A percentile compares a stretch with the other conserved stretches of the same genome.
phyloP scores from a whole-genome alignment of 2,888 invertebrate genomes.

The Nemotelus nigrinus region DNA sequence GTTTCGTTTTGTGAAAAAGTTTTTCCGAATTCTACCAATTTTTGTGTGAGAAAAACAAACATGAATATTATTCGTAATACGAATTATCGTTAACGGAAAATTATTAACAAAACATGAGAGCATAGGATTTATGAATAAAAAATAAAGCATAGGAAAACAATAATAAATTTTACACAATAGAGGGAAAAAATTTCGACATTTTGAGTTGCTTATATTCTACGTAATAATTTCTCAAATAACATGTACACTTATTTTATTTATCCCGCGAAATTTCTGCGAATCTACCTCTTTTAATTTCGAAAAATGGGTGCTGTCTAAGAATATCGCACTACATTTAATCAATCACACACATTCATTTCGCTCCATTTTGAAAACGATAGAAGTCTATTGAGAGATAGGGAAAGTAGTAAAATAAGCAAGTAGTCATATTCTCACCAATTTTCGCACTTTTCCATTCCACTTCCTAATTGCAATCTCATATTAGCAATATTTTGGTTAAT shows the following conservation, averaged over 20 bases:
- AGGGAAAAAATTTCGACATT: slow-evolving; percentile 3
- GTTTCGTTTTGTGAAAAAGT: too few relatives aligned
- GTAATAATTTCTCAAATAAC: not conserved
- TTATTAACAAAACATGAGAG: not conserved
- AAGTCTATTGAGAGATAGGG: not conserved
- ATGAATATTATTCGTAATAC: slow-evolving; percentile 1
- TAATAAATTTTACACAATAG: not conserved
- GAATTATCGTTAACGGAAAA: slow-evolving; percentile 4
- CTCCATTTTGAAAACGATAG: not conserved
- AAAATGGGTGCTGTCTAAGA: too few relatives aligned
- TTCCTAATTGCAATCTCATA: not conserved
- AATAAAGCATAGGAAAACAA: not conserved
- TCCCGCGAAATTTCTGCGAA: not conserved
- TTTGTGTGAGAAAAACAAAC: too few relatives aligned
- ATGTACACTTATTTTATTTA: slow-evolving; percentile 3
- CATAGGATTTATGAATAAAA: too few relatives aligned
- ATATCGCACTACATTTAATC: too few relatives aligned
- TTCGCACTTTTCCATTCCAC: slow-evolving; percentile 2
- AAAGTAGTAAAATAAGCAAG: slow-evolving; percentile 13
- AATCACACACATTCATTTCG: too few relatives aligned
- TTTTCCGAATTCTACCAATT: too few relatives aligned
- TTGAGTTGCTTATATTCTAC: slow-evolving; percentile 7
- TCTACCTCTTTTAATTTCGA: too few relatives aligned
- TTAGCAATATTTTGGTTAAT: too few relatives aligned
- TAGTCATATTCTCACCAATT: slow-evolving; percentile 4